A percentile compares a stretch with the other conserved stretches of the same genome.
phyloP scores from a whole-genome alignment of 2,113 vertebrate species.

The Leptodactylus fuscus region DNA sequence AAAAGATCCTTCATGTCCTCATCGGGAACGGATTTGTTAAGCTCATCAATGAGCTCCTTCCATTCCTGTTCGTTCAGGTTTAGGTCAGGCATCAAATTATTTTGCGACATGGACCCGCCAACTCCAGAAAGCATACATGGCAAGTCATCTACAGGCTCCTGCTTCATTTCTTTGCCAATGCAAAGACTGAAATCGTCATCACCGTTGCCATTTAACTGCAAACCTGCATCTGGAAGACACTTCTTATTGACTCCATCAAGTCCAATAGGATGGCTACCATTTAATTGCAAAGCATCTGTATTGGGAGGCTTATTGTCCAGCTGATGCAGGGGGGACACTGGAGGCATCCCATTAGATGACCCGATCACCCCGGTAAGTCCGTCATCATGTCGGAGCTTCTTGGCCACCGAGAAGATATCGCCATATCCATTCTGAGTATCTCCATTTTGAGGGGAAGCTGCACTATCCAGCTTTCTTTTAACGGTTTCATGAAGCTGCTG shows the following conservation, averaged over 20 bases:
- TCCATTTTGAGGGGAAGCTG: slow-evolving; percentile 84
- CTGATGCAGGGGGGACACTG: slow-evolving; percentile 74
- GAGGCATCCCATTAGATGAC: slow-evolving; percentile 80
- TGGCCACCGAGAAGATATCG: slow-evolving; percentile 85
- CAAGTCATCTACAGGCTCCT: slow-evolving; percentile 92
- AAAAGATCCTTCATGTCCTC: slow-evolving; percentile 99
- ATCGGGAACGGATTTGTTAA: slow-evolving; percentile 91
- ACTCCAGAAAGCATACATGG: slow-evolving; percentile 87
- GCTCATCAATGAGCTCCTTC: slow-evolving; percentile 97
- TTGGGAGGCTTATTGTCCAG: slow-evolving; percentile 81
- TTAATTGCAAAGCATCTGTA: slow-evolving; percentile 72
- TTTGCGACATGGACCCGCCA: slow-evolving; percentile 80
- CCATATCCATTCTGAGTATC: slow-evolving; percentile 88
- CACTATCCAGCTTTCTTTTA: slow-evolving; percentile 89
- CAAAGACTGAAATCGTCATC: slow-evolving; percentile 80
- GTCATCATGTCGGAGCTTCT: slow-evolving; percentile 86
- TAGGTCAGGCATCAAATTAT: slow-evolving; percentile 93
- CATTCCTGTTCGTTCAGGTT: slow-evolving; percentile 98
- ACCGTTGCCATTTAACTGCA: slow-evolving; percentile 69
- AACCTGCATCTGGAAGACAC: slow-evolving; percentile 73
- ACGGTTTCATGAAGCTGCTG: slow-evolving; percentile 91
- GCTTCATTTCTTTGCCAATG: slow-evolving; percentile 90
- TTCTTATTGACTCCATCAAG: slow-evolving; percentile 75
- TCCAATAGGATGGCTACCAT: slow-evolving; percentile 76
- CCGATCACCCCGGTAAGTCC: slow-evolving; percentile 73